phyloP scores from a whole-genome alignment of 2,888 invertebrate genomes.

The Chrysina gloriosa region DNA sequence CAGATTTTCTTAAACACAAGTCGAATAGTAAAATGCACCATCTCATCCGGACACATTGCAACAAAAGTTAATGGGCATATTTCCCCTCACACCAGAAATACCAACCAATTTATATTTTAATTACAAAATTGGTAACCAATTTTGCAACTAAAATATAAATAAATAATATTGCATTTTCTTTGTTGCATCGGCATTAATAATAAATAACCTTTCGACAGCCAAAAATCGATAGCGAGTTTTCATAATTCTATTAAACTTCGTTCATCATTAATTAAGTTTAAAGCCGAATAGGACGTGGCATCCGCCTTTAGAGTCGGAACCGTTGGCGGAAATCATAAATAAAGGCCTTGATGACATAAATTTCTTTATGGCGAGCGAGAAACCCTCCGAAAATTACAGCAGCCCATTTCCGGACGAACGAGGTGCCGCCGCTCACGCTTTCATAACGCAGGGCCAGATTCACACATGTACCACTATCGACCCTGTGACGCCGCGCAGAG shows the following conservation, averaged over 20 bases:
- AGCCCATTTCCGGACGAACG: not conserved
- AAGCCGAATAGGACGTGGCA: not conserved
- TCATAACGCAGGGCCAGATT: too few species aligned
- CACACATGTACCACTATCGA: slow-evolving; percentile 23
- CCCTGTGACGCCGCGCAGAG: slow-evolving; percentile 1
- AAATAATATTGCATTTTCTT: too few species aligned
- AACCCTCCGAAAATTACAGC: slow-evolving; percentile 21
- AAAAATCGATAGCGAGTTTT: not conserved
- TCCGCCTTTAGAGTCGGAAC: not conserved
- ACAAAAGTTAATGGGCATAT: too few species aligned
- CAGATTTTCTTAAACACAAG: too few species aligned
- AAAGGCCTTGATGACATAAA: slow-evolving; percentile 5
- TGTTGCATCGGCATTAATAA: not conserved
- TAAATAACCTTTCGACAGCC: not conserved
- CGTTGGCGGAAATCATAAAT: slow-evolving; percentile 19
- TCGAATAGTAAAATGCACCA: too few species aligned
- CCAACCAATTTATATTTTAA: too few species aligned
- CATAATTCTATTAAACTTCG: not conserved
- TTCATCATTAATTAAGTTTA: slow-evolving; percentile 14
- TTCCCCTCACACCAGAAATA: too few species aligned
- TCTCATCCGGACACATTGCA: too few species aligned
- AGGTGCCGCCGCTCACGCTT: not conserved
- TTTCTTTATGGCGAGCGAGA: slow-evolving; percentile 3
- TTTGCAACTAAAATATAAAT: too few species aligned
- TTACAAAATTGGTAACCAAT: too few species aligned